Evolutionary conservation across 2,797 vertebrate species (phyloP).

Genomic region (Darevskia nairensis): DNA sequence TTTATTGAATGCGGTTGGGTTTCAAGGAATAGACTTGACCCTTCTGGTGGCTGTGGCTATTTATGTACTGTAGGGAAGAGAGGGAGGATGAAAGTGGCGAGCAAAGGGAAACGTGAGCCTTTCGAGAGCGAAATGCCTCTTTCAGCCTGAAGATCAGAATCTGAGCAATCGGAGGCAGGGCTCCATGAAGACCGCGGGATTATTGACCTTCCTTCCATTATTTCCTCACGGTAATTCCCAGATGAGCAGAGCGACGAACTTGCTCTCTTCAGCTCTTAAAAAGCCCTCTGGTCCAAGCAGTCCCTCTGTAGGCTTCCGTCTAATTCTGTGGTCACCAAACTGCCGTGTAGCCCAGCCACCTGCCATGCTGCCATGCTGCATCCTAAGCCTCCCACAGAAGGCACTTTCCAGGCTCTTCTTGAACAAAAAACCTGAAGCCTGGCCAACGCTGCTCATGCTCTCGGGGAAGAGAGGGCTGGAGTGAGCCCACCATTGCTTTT

Average conservation of each 20-base stretch:
- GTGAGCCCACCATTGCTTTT: too few relatives aligned
- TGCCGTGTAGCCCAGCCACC: too few relatives aligned
- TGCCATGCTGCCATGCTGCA: too few relatives aligned
- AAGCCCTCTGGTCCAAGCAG: too few relatives aligned
- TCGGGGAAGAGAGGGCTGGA: background rate
- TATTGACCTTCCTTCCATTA: background rate
- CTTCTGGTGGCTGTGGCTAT: background rate
- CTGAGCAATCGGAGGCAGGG: background rate
- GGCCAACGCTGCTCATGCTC: accelerated
- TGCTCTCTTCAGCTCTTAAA: too few relatives aligned
- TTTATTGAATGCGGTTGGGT: background rate
- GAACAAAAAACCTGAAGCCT: too few relatives aligned
- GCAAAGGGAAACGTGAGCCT: background rate
- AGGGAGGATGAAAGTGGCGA: background rate
- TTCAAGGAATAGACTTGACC: background rate
- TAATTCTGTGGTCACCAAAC: background rate
- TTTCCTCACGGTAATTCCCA: background rate
- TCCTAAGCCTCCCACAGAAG: background rate
- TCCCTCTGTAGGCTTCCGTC: background rate
- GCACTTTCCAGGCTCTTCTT: background rate
- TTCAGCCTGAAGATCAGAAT: background rate
- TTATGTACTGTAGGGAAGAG: background rate
- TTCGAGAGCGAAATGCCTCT: background rate
- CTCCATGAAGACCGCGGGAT: background rate
- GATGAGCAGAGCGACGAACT: too few relatives aligned